Evolutionary conservation across 2,113 vertebrate species (phyloP).

Genomic region (Cyprinus carpio): DNA sequence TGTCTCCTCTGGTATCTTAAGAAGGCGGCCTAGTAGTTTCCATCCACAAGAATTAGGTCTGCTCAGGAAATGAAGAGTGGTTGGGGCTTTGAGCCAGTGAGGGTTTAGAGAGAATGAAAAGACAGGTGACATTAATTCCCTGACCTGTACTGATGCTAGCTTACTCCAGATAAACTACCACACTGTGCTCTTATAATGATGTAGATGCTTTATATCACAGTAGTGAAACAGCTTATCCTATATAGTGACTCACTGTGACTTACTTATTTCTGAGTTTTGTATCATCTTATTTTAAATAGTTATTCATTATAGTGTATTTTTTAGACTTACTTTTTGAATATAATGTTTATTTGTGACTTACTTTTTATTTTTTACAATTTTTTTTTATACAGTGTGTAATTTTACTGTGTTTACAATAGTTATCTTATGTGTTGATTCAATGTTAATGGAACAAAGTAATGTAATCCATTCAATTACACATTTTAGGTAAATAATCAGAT

Average conservation of each 20-base stretch:
- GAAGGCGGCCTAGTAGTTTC: slow-evolving; percentile 53
- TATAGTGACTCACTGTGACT: neutral
- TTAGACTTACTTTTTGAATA: too few relatives aligned
- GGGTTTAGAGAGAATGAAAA: slow-evolving; percentile 67
- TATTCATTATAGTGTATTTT: too few relatives aligned
- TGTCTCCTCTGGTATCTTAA: slow-evolving; percentile 30
- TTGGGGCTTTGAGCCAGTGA: slow-evolving; percentile 62
- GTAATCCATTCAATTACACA: too few relatives aligned
- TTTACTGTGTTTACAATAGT: too few relatives aligned
- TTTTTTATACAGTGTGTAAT: too few relatives aligned
- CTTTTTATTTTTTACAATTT: too few relatives aligned
- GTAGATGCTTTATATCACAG: neutral
- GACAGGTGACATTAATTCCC: slow-evolving; percentile 75
- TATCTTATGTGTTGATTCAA: too few relatives aligned
- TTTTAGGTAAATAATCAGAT: neutral
- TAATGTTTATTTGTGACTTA: too few relatives aligned
- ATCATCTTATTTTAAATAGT: too few relatives aligned
- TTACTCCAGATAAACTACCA: slow-evolving; percentile 60
- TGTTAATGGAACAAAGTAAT: too few relatives aligned
- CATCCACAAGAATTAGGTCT: slow-evolving; percentile 75
- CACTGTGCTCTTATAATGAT: neutral
- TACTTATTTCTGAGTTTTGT: too few relatives aligned
- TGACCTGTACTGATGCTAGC: slow-evolving; percentile 70
- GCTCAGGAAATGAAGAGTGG: slow-evolving; percentile 66
- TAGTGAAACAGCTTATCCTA: neutral